Conservation (phyloP, 2,113 vertebrate species). For the Thymallus thymallus region DNA sequence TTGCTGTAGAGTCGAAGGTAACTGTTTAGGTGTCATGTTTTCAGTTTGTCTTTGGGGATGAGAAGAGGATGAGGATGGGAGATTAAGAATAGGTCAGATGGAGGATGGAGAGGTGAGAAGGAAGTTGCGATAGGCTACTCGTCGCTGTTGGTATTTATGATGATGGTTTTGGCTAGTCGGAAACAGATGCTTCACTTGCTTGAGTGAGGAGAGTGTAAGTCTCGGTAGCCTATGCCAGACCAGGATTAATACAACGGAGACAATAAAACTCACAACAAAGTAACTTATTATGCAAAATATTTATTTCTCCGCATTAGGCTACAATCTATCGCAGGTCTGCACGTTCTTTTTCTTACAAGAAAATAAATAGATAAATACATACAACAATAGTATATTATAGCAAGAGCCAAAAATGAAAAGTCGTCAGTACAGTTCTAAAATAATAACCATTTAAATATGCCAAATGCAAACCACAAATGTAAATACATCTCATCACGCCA, state of each 20-base stretch:
- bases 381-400: conserved; percentile 40
- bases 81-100: no score
- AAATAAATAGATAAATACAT: conserved; percentile 62
- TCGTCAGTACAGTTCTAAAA: conserved; percentile 35
- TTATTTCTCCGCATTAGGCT: conserved; percentile 50
- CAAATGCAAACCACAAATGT: conserved; percentile 1
- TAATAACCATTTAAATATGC: conserved; percentile 10
- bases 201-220: background rate
- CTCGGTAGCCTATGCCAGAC: background rate
- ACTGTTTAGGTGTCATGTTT: background rate
- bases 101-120: background rate
- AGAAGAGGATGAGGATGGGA: no score
- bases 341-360: conserved; percentile 20
- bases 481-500: conserved; percentile 21
- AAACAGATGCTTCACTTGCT: background rate
- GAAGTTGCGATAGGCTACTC: background rate
- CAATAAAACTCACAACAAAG: conserved; percentile 20
- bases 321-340: conserved; percentile 39
- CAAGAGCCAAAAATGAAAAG: conserved; percentile 27
- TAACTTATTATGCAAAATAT: conserved; percentile 67
- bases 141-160: background rate
- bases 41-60: background rate
- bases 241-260: background rate
- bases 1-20: background rate
- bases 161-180: background rate